A percentile compares a stretch with the other conserved stretches of the same genome.
These are phyloP conservation scores for Disparrhopalites patrizii DNA, from an alignment of 2,888 invertebrate genomes.

Conservation along the genomic window DNA sequence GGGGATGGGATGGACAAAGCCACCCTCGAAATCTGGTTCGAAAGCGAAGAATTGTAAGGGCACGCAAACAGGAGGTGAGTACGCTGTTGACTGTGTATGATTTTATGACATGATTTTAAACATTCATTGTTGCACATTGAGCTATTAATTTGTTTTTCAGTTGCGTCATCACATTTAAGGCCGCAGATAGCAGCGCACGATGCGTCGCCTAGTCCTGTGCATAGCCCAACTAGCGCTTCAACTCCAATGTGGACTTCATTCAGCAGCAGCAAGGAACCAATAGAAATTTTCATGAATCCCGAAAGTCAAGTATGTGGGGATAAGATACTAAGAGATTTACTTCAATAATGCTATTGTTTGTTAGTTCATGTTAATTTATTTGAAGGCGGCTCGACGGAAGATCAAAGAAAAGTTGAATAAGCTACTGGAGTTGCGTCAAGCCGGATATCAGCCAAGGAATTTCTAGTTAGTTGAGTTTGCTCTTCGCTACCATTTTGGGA, in stretches of 20 bases:
- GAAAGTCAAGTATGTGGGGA: constrained; percentile 10
- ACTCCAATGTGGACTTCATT: constrained; percentile 15
- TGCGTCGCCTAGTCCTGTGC: constrained; percentile 9
- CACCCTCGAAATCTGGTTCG: background rate
- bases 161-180: background rate
- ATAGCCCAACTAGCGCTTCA: constrained; percentile 23
- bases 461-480: background rate
- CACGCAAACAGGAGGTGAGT: constrained; percentile 21
- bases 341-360: background rate
- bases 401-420: constrained; percentile 17
- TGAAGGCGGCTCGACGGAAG: background rate
- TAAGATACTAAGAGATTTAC: background rate
- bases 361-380: background rate
- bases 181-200: background rate
- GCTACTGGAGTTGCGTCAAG: constrained; percentile 13
- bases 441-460: constrained; percentile 1
- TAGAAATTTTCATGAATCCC: constrained; percentile 7
- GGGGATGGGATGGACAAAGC: constrained; percentile 10
- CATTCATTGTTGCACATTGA: background rate
- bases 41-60: constrained; percentile 1
- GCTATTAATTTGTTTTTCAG: background rate
- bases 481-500: too few relatives aligned
- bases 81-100: too few relatives aligned
- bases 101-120: background rate
- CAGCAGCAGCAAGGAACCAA: constrained; percentile 9